Conservation (phyloP, 2,888 invertebrate genomes). For the Metallyticus violacea region DNA sequence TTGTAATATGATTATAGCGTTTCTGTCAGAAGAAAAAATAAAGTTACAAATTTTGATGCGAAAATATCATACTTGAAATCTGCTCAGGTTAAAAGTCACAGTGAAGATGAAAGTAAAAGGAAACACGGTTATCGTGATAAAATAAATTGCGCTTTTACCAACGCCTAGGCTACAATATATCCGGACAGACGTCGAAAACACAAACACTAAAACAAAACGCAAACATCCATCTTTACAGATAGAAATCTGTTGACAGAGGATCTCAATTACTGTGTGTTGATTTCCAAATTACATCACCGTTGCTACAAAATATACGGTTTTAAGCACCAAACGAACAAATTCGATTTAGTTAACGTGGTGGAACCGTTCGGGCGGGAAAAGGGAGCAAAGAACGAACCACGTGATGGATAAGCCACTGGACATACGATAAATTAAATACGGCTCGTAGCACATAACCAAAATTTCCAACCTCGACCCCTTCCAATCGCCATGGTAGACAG, state of each 20-base stretch:
- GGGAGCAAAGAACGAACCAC: neutral
- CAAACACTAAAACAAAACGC: neutral
- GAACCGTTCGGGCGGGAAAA: neutral
- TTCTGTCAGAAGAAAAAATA: too few species aligned
- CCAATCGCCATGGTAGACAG: too few species aligned
- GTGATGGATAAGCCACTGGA: neutral
- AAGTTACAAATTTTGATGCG: too few species aligned
- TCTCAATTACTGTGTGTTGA: neutral
- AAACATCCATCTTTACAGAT: neutral
- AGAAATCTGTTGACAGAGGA: neutral
- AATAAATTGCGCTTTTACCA: neutral
- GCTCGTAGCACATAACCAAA: neutral
- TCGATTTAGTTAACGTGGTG: neutral
- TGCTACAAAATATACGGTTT: neutral
- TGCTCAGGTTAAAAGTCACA: too few species aligned
- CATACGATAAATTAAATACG: neutral
- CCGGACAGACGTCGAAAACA: neutral
- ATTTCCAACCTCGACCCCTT: too few species aligned
- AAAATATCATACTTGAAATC: too few species aligned
- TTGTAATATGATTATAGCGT: too few species aligned
- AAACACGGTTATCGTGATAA: neutral
- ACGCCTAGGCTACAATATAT: neutral
- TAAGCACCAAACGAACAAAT: neutral
- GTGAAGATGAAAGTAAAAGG: too few species aligned
- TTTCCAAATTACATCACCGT: neutral